Base-by-base conservation (phyloP, 2,888 invertebrate species). In the Calliscelio sp. region DNA sequence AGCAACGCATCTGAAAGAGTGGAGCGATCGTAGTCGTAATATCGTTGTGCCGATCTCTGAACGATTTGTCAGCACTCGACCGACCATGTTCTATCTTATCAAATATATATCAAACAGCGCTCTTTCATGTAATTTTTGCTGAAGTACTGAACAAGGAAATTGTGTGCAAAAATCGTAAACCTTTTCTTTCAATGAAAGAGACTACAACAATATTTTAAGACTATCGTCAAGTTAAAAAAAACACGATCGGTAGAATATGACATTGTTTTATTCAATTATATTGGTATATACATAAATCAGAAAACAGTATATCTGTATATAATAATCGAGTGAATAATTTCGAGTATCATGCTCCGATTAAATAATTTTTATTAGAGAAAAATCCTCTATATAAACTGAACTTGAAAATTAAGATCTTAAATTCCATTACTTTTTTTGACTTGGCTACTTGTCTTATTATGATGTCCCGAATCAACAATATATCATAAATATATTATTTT, bases 91-190 rank as follows among this genome's bases (percentile, higher is more conserved):
- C 89, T 89, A 89, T 87, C 91, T 92, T 92, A 92, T 92, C 92
- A 91, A 92, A 92, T 92, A 91, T 92, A 92, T 92, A 92, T 92
- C 92, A 90, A 91, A 92, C 90, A 91, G 89, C 87, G 90, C 89
- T 91, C 89, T 90, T 89, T 88, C 91, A 89, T 91, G 90, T 91
- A 90, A 90, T 91, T 90, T 81, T 81, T 81, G 70, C 77, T 74
- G 61, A 61, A 78, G 53, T 57, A 46, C 68, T 46, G 77, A 32
- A 74, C 74, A 78, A 84, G 81, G 78, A 74, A 77, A 81, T 78
- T 84, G 68, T 74, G 66, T 61, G 38, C 49, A 78, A 81, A 84
- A 84, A 82, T 81, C 66, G 59, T 51, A 73, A 71, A 68, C 55
- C 74, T 61, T 61, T 81, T 81, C 73, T 59, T 81, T 61, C 53